phyloP scores from a whole-genome alignment of 2,113 vertebrate species.

The Cavia aperea region DNA sequence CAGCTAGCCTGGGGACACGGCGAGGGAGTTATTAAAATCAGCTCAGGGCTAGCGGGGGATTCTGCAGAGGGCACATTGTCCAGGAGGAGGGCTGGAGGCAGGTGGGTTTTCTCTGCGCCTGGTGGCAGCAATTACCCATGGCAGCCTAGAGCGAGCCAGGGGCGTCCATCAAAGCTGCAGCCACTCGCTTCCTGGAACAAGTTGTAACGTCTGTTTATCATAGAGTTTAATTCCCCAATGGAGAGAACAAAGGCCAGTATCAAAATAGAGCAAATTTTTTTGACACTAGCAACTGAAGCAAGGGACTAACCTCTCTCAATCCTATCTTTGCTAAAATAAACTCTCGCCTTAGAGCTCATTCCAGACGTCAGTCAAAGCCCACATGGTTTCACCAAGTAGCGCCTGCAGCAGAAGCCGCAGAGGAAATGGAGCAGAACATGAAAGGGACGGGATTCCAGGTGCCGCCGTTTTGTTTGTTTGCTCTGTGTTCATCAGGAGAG shows the following conservation, averaged over 20 bases:
- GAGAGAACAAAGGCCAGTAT: conserved; percentile 73
- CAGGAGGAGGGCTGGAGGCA: conserved; percentile 67
- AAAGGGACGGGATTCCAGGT: conserved; percentile 12
- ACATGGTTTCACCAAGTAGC: conserved; percentile 47
- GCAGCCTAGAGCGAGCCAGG: conserved; percentile 77
- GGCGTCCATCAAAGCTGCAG: conserved; percentile 69
- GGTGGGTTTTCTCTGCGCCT: conserved; percentile 50
- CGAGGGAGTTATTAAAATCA: conserved; percentile 71
- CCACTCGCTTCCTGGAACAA: conserved; percentile 71
- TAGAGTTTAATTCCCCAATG: conserved; percentile 76
- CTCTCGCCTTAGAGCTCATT: conserved; percentile 62
- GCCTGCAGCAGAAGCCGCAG: conserved; percentile 43
- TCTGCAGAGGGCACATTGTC: conserved; percentile 68
- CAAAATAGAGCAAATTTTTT: conserved; percentile 76
- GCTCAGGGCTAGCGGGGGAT: conserved; percentile 66
- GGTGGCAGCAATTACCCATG: conserved; percentile 66
- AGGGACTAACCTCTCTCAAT: conserved; percentile 68
- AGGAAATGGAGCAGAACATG: conserved; percentile 41
- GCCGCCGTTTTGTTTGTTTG: neutral
- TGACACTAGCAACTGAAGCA: conserved; percentile 75
- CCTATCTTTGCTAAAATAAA: conserved; percentile 70
- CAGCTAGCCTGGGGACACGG: conserved; percentile 75
- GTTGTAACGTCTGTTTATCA: conserved; percentile 75
- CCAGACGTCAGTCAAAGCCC: conserved; percentile 70
- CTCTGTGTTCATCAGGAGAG: neutral